A percentile compares a stretch with the other conserved stretches of the same genome.
phyloP scores from a whole-genome alignment of 1,140 invertebrate genomes.

The Sarcophaga bullata region DNA sequence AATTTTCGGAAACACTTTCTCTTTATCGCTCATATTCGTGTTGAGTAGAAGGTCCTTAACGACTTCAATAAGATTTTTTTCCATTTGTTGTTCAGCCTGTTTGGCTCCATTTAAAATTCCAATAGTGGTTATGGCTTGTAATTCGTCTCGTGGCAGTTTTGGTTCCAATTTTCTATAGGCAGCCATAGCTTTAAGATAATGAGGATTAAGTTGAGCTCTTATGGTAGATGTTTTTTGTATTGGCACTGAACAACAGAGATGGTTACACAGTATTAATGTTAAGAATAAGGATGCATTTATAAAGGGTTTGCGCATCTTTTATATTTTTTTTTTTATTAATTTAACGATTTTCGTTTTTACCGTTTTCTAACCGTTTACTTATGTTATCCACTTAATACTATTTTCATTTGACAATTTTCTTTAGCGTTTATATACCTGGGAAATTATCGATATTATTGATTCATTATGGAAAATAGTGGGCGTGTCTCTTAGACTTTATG shows the following conservation, averaged over 20 bases:
- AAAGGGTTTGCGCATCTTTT: conserved; percentile 42
- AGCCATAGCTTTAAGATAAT: conserved; percentile 53
- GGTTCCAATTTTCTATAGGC: conserved; percentile 55
- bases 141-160: conserved; percentile 51
- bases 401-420: not conserved
- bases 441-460: not conserved
- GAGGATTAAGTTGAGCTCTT: conserved; percentile 49
- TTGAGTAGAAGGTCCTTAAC: conserved; percentile 52
- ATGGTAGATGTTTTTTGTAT: conserved; percentile 25
- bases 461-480: not conserved
- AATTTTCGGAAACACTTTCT: conserved; percentile 48
- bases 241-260: conserved; percentile 34
- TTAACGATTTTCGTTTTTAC: not conserved
- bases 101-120: conserved; percentile 58
- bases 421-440: conserved; percentile 24
- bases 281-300: not conserved
- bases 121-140: conserved; percentile 52
- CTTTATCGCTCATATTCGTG: conserved; percentile 44
- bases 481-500: conserved; percentile 17
- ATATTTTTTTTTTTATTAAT: not conserved
- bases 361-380: not conserved
- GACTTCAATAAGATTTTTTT: conserved; percentile 51
- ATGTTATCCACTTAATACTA: conserved; percentile 13
- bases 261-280: conserved; percentile 4
- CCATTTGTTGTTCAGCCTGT: conserved; percentile 56